Evolutionary conservation across 2,888 invertebrate genomes (phyloP).

Genomic region (Ochropleura leucogaster): DNA sequence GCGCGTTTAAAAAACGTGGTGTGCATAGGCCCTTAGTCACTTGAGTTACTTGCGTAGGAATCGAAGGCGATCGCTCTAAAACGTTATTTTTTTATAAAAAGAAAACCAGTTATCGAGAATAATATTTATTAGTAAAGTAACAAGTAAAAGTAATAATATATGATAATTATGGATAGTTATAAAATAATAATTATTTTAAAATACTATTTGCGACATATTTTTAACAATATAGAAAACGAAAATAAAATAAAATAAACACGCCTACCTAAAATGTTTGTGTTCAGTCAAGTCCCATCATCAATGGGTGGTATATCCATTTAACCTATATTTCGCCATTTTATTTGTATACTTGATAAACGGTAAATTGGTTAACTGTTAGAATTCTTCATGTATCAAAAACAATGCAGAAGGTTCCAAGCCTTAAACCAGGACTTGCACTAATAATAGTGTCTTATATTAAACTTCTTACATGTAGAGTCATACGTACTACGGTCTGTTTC

Average conservation of each 20-base stretch:
- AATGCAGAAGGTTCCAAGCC: not conserved
- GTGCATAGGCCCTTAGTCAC: too few species aligned
- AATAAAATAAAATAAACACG: not conserved
- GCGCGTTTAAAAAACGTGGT: too few species aligned
- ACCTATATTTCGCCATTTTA: not conserved
- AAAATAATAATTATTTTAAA: conserved; percentile 3
- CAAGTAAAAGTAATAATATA: conserved; percentile 1
- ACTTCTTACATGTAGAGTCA: conserved; percentile 73
- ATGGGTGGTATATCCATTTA: not conserved
- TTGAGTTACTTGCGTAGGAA: too few species aligned
- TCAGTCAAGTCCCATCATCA: not conserved
- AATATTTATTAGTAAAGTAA: conserved; percentile 22
- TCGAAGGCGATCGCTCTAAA: too few species aligned
- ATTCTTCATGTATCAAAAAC: not conserved
- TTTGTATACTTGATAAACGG: not conserved
- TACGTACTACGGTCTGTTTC: conserved; percentile 59
- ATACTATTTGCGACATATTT: not conserved
- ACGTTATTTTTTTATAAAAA: not conserved
- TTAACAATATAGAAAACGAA: not conserved
- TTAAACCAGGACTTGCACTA: not conserved
- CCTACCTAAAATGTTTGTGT: not conserved
- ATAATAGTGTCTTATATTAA: not conserved
- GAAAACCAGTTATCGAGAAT: not conserved
- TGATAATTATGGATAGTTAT: not conserved
- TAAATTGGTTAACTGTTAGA: not conserved